Evolutionary conservation across 2,888 invertebrate species (phyloP).

Genomic region (Drosophila longiperda): DNA sequence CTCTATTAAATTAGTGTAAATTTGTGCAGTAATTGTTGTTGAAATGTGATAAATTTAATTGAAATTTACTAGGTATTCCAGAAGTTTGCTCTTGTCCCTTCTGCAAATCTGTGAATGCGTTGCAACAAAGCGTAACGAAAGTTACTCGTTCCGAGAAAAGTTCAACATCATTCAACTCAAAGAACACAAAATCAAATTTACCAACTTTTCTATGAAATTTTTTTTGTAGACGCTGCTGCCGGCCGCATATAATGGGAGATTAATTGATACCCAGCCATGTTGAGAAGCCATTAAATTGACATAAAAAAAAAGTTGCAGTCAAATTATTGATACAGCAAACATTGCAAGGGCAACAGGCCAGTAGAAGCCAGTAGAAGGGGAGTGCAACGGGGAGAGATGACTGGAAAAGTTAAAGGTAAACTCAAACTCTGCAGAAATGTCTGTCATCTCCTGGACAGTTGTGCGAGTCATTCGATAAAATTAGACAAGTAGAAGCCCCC

Average conservation of each 20-base stretch:
- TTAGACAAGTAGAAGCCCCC: constrained; percentile 47
- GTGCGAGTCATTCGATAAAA: constrained; percentile 66
- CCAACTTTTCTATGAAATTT: constrained; percentile 51
- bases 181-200: constrained; percentile 34
- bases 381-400: too few relatives aligned
- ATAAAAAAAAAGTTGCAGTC: constrained; percentile 29
- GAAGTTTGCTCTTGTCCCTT: background rate
- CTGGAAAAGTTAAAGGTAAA: constrained; percentile 10
- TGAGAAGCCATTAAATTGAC: constrained; percentile 59
- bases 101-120: constrained; percentile 6
- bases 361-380: background rate
- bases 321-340: constrained; percentile 32
- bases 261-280: constrained; percentile 70
- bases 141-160: constrained; percentile 43
- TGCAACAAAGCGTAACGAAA: constrained; percentile 45
- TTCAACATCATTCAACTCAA: constrained; percentile 31
- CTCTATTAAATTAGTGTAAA: background rate
- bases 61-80: constrained; percentile 1
- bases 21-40: background rate
- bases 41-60: background rate
- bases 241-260: constrained; percentile 62
- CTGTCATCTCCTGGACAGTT: constrained; percentile 42
- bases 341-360: background rate
- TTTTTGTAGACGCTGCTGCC: constrained; percentile 66
- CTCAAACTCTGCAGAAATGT: constrained; percentile 4